Evolutionary conservation across 2,113 vertebrate species (phyloP).

Genomic region (Zosterops hypoxanthus): DNA sequence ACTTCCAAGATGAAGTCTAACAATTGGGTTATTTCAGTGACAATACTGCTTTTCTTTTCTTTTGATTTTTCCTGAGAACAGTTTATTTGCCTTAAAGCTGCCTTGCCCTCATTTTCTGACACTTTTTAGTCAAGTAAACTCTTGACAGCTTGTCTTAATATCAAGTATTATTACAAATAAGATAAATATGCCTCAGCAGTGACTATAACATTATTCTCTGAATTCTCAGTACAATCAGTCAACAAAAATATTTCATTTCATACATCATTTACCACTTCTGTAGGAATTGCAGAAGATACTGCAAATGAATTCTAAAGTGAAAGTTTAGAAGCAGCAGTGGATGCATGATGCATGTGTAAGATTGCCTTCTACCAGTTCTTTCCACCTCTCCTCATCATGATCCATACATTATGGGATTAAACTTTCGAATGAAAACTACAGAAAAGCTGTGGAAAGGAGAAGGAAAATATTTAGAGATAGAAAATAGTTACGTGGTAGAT

Average conservation of each 20-base stretch:
- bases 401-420: not conserved
- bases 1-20: not conserved
- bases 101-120: not conserved
- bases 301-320: not conserved
- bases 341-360: not conserved
- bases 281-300: not conserved
- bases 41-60: not conserved
- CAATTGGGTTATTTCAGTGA: not conserved
- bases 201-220: not conserved
- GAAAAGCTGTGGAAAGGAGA: not conserved
- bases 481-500: not conserved
- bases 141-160: not conserved
- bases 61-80: not conserved
- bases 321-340: not conserved
- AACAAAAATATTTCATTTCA: slow-evolving; percentile 39
- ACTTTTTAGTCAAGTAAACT: not conserved
- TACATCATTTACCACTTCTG: slow-evolving; percentile 1
- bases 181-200: not conserved
- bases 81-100: not conserved
- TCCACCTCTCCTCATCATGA: not conserved
- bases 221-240: not conserved
- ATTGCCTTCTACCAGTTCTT: not conserved
- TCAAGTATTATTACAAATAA: not conserved
- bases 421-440: not conserved
- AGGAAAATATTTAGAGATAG: not conserved